Evolutionary conservation across 2,113 vertebrate species (phyloP).

Genomic region (pig (Sus scrofa)): T2T-Sscrofa CM000814.6:128082001-128082500

Average conservation of each 20-base stretch:
- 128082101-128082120: background rate
- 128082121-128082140: background rate
- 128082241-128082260: background rate
- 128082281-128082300: background rate
- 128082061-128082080: background rate
- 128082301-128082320: background rate
- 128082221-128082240: conserved; percentile 18
- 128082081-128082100: background rate
- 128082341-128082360: background rate
- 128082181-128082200: background rate
- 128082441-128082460: background rate
- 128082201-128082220: background rate
- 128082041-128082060: background rate
- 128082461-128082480: background rate
- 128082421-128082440: background rate
- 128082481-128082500: background rate
- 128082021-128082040: background rate
- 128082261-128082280: background rate
- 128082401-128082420: background rate
- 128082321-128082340: background rate
- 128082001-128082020: background rate
- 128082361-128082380: background rate
- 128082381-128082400: background rate
- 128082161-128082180: background rate
- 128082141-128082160: background rate